A percentile compares a stretch with the other conserved stretches of the same genome.
phyloP scores from a whole-genome alignment of 2,113 vertebrate species.

The Zapornia atra region DNA sequence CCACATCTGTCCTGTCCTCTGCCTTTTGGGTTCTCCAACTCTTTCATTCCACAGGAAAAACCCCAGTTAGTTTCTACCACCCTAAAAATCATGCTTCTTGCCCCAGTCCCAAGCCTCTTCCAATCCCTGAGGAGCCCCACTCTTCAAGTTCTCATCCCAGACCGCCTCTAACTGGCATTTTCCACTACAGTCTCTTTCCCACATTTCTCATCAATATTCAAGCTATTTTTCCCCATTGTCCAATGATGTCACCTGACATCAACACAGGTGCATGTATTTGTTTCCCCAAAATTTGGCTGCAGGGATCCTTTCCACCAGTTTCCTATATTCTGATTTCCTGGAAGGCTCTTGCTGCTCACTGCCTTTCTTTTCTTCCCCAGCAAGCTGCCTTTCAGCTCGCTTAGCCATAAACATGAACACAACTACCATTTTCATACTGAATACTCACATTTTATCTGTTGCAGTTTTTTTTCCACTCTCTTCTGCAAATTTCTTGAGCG shows the following conservation, averaged over 20 bases:
- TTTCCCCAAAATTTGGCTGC: neutral
- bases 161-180: neutral
- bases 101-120: neutral
- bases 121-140: neutral
- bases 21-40: neutral
- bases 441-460: neutral
- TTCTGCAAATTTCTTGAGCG: neutral
- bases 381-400: neutral
- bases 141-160: neutral
- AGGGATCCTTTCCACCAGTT: neutral
- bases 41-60: neutral
- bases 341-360: neutral
- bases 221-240: neutral
- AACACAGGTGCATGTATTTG: accelerated
- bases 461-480: neutral
- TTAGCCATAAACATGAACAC: neutral
- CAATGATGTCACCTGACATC: neutral
- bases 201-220: neutral
- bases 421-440: neutral
- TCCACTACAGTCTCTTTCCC: neutral
- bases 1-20: neutral
- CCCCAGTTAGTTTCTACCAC: neutral
- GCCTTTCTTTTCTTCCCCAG: neutral
- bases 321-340: neutral
- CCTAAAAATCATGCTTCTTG: neutral